Percentiles rank a stretch among this genome's conserved stretches.
These are phyloP conservation scores for Dipodomys ordii DNA, from an alignment of 2,113 vertebrate genomes.

Conservation along the genomic window DNA sequence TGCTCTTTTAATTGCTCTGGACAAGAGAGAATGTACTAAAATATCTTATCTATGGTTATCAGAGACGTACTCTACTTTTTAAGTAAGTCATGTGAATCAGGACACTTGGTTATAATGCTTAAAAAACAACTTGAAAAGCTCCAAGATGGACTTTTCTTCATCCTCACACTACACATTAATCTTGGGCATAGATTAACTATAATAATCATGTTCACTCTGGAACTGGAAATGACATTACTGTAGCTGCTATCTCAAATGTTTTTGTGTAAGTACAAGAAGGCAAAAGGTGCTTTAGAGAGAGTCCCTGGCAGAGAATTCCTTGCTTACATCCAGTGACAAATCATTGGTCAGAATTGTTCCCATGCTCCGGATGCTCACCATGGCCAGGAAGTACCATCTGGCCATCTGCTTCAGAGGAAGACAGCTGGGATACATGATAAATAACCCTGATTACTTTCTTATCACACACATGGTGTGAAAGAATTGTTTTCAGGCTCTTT, in stretches of 20 bases:
- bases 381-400: not conserved
- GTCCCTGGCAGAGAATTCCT: not conserved
- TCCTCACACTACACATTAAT: not conserved
- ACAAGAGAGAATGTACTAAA: not conserved
- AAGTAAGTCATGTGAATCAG: not conserved
- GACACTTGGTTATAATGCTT: not conserved
- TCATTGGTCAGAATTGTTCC: constrained; percentile 35
- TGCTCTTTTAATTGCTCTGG: not conserved
- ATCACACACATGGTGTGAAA: not conserved
- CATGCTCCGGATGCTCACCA: not conserved
- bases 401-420: constrained; percentile 53
- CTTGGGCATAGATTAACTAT: not conserved
- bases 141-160: not conserved
- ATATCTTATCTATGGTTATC: not conserved
- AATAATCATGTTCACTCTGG: not conserved
- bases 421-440: constrained; percentile 44
- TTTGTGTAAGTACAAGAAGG: not conserved
- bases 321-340: not conserved
- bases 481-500: constrained; percentile 25
- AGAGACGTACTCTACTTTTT: not conserved
- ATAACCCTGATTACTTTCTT: constrained; percentile 18
- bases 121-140: not conserved
- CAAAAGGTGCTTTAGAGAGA: not conserved
- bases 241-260: not conserved
- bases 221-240: not conserved